These are phyloP conservation scores for Eulemur macaco DNA, from an alignment of 2,113 vertebrate species.

Conservation along the genomic window DNA sequence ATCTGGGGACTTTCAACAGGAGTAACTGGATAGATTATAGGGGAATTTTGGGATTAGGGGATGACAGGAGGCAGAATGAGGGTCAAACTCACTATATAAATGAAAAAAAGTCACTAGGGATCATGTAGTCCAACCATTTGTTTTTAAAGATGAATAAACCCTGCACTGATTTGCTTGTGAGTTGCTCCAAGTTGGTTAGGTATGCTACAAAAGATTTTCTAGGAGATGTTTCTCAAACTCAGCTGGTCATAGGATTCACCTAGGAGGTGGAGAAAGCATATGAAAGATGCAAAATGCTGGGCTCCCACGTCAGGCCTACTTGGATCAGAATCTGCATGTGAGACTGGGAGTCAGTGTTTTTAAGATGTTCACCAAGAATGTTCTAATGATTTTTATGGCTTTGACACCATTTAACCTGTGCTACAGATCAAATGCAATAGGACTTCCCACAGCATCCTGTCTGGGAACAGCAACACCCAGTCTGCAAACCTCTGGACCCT, in stretches of 20 bases:
- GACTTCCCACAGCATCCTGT: neutral
- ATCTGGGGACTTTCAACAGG: neutral
- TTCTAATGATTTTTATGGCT: neutral
- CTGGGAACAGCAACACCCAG: neutral
- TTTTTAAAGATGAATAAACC: neutral
- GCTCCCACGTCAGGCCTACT: neutral
- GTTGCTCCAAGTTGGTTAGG: neutral
- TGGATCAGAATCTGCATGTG: neutral
- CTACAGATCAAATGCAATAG: neutral
- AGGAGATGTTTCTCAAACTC: neutral
- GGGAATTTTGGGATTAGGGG: neutral
- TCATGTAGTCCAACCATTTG: neutral
- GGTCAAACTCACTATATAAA: neutral
- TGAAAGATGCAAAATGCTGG: neutral
- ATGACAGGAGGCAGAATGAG: neutral
- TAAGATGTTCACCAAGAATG: neutral
- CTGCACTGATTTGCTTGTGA: neutral
- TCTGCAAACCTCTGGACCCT: neutral
- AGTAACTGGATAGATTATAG: neutral
- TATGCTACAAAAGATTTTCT: neutral
- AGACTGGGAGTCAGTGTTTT: neutral
- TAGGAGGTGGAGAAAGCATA: neutral
- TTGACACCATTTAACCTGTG: neutral
- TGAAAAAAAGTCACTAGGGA: neutral
- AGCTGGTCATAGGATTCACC: too few species aligned